Percentiles rank a stretch among this genome's conserved stretches.
Conservation (phyloP, 2,888 invertebrate species). For the Venusia cambrica region DNA sequence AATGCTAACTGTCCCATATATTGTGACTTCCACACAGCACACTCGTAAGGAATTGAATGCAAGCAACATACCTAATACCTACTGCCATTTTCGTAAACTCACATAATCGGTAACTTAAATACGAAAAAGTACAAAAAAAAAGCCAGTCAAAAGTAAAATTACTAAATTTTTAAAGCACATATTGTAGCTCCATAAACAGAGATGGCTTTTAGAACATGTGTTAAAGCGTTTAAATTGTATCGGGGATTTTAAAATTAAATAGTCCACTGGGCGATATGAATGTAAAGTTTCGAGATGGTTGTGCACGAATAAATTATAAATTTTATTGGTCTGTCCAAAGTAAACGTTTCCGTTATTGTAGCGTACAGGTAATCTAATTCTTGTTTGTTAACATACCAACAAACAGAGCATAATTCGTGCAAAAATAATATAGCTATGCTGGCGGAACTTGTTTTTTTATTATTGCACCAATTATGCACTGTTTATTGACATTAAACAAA, state of each 20-base stretch:
- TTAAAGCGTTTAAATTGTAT: slow-evolving; percentile 27
- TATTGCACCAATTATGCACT: too few species aligned
- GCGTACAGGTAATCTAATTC: too few species aligned
- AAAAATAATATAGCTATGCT: too few species aligned
- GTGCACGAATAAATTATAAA: slow-evolving; percentile 68
- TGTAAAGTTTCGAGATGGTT: slow-evolving; percentile 71
- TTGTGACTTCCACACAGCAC: slow-evolving; percentile 29
- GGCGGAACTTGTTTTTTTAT: too few species aligned
- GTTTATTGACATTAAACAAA: too few species aligned
- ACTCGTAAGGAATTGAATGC: slow-evolving; percentile 69
- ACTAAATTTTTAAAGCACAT: slow-evolving; percentile 25
- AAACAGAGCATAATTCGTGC: too few species aligned
- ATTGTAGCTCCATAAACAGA: slow-evolving; percentile 24
- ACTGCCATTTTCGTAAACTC: slow-evolving; percentile 73
- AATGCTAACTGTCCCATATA: slow-evolving; percentile 20
- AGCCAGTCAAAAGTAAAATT: slow-evolving; percentile 23
- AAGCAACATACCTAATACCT: too few species aligned
- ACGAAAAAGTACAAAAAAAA: slow-evolving; percentile 51
- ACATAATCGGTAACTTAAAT: slow-evolving; percentile 44
- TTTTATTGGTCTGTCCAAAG: slow-evolving; percentile 71
- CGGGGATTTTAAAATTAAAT: slow-evolving; percentile 29
- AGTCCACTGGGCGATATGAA: slow-evolving; percentile 42
- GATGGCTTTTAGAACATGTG: slow-evolving; percentile 31
- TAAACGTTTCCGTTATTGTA: too few species aligned
- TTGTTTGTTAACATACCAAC: too few species aligned